These are phyloP conservation scores for Propithecus perrieri DNA, from an alignment of 2,797 vertebrate genomes.

Conservation along the genomic window DNA sequence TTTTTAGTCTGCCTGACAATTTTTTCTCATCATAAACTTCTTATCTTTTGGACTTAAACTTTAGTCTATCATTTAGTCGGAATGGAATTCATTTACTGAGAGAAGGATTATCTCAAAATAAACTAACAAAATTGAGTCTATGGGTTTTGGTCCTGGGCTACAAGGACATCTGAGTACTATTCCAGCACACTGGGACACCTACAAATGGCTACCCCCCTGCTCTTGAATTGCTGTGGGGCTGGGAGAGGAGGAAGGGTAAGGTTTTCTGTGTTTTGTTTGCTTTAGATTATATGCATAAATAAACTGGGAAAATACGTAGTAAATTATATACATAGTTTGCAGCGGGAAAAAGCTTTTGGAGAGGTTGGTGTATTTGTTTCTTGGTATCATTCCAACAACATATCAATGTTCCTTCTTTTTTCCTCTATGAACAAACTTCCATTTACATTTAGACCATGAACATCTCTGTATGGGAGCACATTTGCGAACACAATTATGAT, in stretches of 20 bases:
- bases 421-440: background rate
- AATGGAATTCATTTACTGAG: background rate
- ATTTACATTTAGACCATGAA: background rate
- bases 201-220: background rate
- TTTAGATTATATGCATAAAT: background rate
- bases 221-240: background rate
- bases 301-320: background rate
- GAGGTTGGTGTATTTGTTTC: background rate
- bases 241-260: background rate
- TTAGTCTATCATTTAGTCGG: background rate
- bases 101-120: background rate
- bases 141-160: background rate
- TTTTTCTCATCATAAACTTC: conserved; percentile 1
- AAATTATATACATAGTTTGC: background rate
- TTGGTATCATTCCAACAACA: background rate
- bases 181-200: background rate
- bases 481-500: background rate
- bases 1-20: background rate
- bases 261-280: background rate
- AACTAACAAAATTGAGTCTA: background rate
- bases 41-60: background rate
- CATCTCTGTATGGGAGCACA: background rate
- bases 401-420: background rate
- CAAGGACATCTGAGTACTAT: background rate
- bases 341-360: background rate